Evolutionary conservation across 2,888 invertebrate genomes (phyloP), one percentile per base, ranked within the genome.

Genomic region (Drosophila picticornis): DNA sequence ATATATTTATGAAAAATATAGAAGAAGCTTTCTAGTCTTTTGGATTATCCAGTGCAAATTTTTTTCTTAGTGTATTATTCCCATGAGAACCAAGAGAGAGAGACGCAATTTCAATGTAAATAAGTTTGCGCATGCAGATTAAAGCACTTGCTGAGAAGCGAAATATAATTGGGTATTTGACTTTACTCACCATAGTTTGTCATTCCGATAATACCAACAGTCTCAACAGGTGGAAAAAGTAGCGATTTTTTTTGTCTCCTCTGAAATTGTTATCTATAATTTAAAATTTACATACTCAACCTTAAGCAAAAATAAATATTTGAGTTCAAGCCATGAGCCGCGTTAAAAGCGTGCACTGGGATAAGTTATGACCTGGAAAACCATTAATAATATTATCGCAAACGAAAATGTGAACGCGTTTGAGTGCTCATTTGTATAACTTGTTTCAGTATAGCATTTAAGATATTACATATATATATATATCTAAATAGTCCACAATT

Each of bases 101-200:
- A 34, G 32, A 51, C 4, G 19, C 16, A 25, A 19, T 57, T 32
- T 19, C 31, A 61, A 27, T n/a, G 34, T 61, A 67, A 63, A 52
- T 43, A 61, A 36, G n/a, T n/a, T 56, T 19, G 19, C 3, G 0
- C 22, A 22, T 22, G 13, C 16, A 19, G 22, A 72, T 73, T 38
- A 69, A 87, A 71, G 81, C 84, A 86, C 86, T 89, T 78, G 61
- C 84, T 73, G 56, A 75, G 64, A 61, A 51, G 73, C 88, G 72
- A 22, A 46, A 22, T 46, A 22, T 4, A 0, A 22, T 13, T 46
- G 13, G 22, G 46, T 25, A 25, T 25, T 46, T 46, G 9, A 25
- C 4, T 25, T 46, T 16, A 16, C 46, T 25, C 22, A 46, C 46
- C 46, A 25, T 16, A 4, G 1, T 16, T 46, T 46, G 16, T 46